Evolutionary conservation across 2,797 vertebrate species (phyloP).

Genomic region (Denticeps clupeoides): DNA sequence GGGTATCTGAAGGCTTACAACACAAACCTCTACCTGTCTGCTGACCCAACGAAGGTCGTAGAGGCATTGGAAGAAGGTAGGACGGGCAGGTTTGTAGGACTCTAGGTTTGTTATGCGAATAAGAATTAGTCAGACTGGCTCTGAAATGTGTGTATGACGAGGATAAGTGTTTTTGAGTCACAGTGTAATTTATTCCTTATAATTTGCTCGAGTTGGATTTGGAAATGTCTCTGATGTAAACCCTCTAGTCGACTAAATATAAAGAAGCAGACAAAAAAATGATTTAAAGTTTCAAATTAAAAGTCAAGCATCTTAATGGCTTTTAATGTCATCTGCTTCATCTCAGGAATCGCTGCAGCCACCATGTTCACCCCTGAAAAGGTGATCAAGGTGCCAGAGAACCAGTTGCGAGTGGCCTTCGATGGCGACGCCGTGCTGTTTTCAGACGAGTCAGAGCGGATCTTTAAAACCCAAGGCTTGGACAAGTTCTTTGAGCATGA

Average conservation of each 20-base stretch:
- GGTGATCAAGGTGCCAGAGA: conserved; percentile 70
- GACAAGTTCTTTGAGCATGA: conserved; percentile 91
- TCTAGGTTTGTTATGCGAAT: conserved; percentile 16
- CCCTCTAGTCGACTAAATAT: too few relatives aligned
- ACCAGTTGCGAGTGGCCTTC: conserved; percentile 83
- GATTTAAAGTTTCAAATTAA: too few relatives aligned
- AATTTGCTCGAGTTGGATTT: too few relatives aligned
- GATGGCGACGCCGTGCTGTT: conserved; percentile 90
- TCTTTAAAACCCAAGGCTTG: conserved; percentile 80
- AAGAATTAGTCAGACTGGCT: neutral
- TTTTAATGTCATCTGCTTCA: neutral
- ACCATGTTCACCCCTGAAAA: conserved; percentile 81
- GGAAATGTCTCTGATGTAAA: too few relatives aligned
- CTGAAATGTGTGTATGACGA: neutral
- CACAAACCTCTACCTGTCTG: conserved; percentile 90
- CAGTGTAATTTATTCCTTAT: too few relatives aligned
- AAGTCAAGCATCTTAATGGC: too few relatives aligned
- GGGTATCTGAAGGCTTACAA: conserved; percentile 91
- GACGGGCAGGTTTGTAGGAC: conserved; percentile 24
- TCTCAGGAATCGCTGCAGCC: conserved; percentile 82
- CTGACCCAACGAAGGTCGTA: conserved; percentile 76
- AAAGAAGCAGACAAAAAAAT: too few relatives aligned
- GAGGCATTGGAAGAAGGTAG: conserved; percentile 87
- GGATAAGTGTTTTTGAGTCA: too few relatives aligned
- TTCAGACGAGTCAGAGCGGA: conserved; percentile 86